phyloP scores from a whole-genome alignment of 2,888 invertebrate genomes.

The Axea sp. region DNA sequence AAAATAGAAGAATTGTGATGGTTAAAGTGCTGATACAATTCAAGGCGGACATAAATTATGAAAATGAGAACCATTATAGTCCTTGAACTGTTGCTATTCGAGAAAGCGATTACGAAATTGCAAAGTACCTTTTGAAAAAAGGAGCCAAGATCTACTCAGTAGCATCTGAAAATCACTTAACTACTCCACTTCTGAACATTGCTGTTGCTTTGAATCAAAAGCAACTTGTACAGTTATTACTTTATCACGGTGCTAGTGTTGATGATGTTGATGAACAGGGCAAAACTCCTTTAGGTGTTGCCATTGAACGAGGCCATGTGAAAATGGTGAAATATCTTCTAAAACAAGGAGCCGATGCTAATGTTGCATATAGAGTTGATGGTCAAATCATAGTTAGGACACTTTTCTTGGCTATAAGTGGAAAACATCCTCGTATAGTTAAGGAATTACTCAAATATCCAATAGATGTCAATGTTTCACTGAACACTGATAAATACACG shows the following conservation, averaged over 20 bases:
- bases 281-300: conserved; percentile 31
- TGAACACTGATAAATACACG: conserved; percentile 19
- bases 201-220: conserved; percentile 40
- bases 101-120: conserved; percentile 12
- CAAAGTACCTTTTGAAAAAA: conserved; percentile 35
- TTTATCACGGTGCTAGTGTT: conserved; percentile 35
- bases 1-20: conserved; percentile 33
- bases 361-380: conserved; percentile 25
- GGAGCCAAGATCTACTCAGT: conserved; percentile 21
- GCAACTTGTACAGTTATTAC: conserved; percentile 19
- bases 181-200: conserved; percentile 24
- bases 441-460: conserved; percentile 19
- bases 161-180: conserved; percentile 8
- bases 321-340: conserved; percentile 47
- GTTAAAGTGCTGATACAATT: conserved; percentile 28
- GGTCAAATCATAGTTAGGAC: conserved; percentile 21
- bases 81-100: conserved; percentile 31
- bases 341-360: conserved; percentile 23
- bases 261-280: conserved; percentile 53
- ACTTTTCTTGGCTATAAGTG: conserved; percentile 35
- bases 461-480: conserved; percentile 14
- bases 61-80: conserved; percentile 12
- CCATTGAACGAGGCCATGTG: conserved; percentile 37
- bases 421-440: conserved; percentile 14
- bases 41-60: conserved; percentile 38